Percentiles rank a stretch among this genome's conserved stretches.
phyloP scores from a whole-genome alignment of 1,140 invertebrate genomes.

The Battus philenor region DNA sequence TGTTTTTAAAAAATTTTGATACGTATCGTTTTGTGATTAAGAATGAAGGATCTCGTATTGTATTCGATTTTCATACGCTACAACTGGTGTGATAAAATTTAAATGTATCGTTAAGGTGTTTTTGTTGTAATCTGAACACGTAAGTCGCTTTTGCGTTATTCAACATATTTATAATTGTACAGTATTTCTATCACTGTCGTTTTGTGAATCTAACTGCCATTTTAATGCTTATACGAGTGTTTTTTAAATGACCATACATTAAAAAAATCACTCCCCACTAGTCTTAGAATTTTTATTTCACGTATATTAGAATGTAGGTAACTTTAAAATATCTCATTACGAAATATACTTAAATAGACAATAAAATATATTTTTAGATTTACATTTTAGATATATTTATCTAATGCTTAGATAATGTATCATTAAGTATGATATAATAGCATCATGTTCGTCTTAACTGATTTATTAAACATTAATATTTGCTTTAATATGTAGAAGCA shows the following conservation, averaged over 20 bases:
- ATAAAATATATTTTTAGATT: slow-evolving; percentile 24
- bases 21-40: neutral
- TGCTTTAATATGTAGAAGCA: neutral
- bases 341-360: slow-evolving; percentile 20
- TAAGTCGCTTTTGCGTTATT: slow-evolving; percentile 21
- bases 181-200: slow-evolving; percentile 20
- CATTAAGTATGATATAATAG: slow-evolving; percentile 1
- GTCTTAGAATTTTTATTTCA: slow-evolving; percentile 24
- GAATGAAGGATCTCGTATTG: slow-evolving; percentile 2
- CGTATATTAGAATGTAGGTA: slow-evolving; percentile 14
- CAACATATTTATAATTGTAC: slow-evolving; percentile 26
- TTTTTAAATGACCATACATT: neutral
- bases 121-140: too few species aligned
- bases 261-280: slow-evolving; percentile 17
- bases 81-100: slow-evolving; percentile 6
- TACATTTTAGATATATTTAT: slow-evolving; percentile 20
- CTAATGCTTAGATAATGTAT: slow-evolving; percentile 14
- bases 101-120: neutral
- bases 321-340: slow-evolving; percentile 26
- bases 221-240: slow-evolving; percentile 14
- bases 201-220: slow-evolving; percentile 37
- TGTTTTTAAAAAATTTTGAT: neutral
- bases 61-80: neutral
- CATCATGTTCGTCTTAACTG: slow-evolving; percentile 2
- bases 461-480: slow-evolving; percentile 1